phyloP scores from a whole-genome alignment of 2,797 vertebrate species.

The Amblyopsis hoosieri region DNA sequence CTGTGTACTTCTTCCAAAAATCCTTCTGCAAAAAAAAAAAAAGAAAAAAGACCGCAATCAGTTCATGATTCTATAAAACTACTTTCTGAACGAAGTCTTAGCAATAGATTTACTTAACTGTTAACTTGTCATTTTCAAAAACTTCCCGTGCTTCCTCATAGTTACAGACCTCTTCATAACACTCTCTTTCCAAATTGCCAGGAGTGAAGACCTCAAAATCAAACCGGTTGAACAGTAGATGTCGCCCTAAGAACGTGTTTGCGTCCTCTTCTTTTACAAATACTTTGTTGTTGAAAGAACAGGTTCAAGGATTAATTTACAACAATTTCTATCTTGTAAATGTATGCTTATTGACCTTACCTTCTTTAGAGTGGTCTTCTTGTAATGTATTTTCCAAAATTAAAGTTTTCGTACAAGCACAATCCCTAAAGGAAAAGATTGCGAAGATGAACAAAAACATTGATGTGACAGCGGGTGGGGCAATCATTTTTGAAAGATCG shows the following conservation, averaged over 20 bases:
- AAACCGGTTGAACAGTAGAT: constrained; percentile 89
- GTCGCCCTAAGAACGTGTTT: constrained; percentile 86
- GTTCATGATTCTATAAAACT: not conserved
- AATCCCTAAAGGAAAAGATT: constrained; percentile 57
- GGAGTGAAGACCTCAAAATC: constrained; percentile 91
- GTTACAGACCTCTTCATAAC: constrained; percentile 88
- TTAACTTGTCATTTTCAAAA: constrained; percentile 83
- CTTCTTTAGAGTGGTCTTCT: constrained; percentile 41
- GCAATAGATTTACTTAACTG: constrained; percentile 77
- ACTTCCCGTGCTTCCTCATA: constrained; percentile 95
- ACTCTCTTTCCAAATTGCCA: constrained; percentile 92
- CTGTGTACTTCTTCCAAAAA: constrained; percentile 88
- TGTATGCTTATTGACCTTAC: constrained; percentile 40
- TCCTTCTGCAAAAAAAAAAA: constrained; percentile 67
- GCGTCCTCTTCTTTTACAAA: constrained; percentile 85
- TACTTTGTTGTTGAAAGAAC: constrained; percentile 65
- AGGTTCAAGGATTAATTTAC: not conserved
- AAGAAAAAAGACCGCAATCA: constrained; percentile 22
- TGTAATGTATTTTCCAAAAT: constrained; percentile 17
- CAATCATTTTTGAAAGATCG: constrained; percentile 12
- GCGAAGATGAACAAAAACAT: constrained; percentile 69
- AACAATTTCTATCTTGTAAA: too few relatives aligned
- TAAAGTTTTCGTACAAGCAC: constrained; percentile 49
- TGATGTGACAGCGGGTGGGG: constrained; percentile 29
- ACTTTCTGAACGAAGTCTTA: not conserved